Conservation (phyloP, 2,888 invertebrate genomes). For the Coecobrya sp. region DNA sequence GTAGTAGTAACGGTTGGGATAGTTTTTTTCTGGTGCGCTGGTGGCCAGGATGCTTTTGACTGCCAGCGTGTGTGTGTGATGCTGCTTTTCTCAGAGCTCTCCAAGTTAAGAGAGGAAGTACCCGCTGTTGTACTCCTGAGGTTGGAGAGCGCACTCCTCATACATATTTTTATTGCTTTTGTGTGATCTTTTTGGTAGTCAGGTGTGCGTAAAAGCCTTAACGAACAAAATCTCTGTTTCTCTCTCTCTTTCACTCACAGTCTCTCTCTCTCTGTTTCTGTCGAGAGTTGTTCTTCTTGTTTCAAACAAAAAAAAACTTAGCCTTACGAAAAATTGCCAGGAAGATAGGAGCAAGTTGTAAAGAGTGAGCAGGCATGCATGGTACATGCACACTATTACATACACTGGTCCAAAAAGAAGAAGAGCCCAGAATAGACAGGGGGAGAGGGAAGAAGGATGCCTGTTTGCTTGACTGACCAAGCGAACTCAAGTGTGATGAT, state of each 20-base stretch:
- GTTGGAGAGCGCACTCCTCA: constrained; percentile 12
- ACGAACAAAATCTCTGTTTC: constrained; percentile 73
- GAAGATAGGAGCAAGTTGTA: constrained; percentile 67
- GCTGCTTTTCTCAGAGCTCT: neutral
- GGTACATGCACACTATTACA: constrained; percentile 74
- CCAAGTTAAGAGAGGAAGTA: constrained; percentile 10
- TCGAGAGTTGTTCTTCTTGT: constrained; percentile 59
- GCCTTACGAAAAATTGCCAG: constrained; percentile 41
- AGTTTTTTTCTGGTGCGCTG: no score
- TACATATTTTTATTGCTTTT: constrained; percentile 57
- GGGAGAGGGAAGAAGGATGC: constrained; percentile 60
- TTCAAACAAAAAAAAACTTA: constrained; percentile 37
- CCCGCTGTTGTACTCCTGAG: constrained; percentile 4
- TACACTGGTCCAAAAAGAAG: neutral
- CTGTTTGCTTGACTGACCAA: constrained; percentile 76
- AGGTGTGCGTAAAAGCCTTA: constrained; percentile 74
- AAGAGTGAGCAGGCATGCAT: constrained; percentile 62
- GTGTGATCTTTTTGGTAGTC: constrained; percentile 51
- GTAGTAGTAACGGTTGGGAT: neutral
- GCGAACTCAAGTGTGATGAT: constrained; percentile 79
- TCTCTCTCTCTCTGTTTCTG: neutral
- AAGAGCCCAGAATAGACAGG: neutral
- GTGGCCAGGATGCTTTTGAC: constrained; percentile 2
- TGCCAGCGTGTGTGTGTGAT: neutral
- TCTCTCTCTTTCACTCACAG: constrained; percentile 16